Percentiles rank a stretch among this genome's conserved stretches.
Conservation (phyloP, 2,888 invertebrate genomes). For the Peribatodes rhomboidaria region DNA sequence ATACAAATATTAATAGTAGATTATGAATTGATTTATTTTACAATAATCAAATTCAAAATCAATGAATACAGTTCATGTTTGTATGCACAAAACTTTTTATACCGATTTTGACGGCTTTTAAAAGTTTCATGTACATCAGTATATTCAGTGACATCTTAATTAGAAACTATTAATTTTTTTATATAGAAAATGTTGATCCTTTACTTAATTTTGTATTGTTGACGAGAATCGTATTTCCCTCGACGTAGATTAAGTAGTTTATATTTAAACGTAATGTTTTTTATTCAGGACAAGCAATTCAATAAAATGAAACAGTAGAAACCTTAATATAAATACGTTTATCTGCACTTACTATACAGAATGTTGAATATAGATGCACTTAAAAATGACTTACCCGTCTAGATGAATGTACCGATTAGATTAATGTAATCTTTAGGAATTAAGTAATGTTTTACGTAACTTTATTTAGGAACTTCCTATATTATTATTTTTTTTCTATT, state of each 20-base stretch:
- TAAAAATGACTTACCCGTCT: conserved; percentile 36
- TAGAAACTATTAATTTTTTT: too few relatives aligned
- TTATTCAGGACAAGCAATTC: conserved; percentile 45
- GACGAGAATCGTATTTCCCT: conserved; percentile 54
- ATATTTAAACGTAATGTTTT: conserved; percentile 53
- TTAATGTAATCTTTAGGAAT: conserved; percentile 74
- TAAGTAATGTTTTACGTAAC: conserved; percentile 70
- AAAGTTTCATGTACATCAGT: too few relatives aligned
- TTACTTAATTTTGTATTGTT: conserved; percentile 55
- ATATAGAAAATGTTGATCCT: conserved; percentile 6
- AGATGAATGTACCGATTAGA: conserved; percentile 48
- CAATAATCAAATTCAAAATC: too few relatives aligned
- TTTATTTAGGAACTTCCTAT: conserved; percentile 70
- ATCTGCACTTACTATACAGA: conserved; percentile 42
- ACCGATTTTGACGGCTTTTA: too few relatives aligned
- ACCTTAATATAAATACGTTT: conserved; percentile 31
- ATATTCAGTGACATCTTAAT: too few relatives aligned
- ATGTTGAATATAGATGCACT: conserved; percentile 47
- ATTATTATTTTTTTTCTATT: conserved; percentile 81
- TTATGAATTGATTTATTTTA: too few relatives aligned
- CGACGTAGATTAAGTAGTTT: conserved; percentile 54
- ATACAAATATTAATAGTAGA: too few relatives aligned
- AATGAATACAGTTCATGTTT: too few relatives aligned
- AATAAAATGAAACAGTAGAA: conserved; percentile 41
- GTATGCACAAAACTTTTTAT: too few relatives aligned